These are phyloP conservation scores for Nilaparvata lugens DNA, from an alignment of 1,140 invertebrate species.

Conservation along the genomic window DNA sequence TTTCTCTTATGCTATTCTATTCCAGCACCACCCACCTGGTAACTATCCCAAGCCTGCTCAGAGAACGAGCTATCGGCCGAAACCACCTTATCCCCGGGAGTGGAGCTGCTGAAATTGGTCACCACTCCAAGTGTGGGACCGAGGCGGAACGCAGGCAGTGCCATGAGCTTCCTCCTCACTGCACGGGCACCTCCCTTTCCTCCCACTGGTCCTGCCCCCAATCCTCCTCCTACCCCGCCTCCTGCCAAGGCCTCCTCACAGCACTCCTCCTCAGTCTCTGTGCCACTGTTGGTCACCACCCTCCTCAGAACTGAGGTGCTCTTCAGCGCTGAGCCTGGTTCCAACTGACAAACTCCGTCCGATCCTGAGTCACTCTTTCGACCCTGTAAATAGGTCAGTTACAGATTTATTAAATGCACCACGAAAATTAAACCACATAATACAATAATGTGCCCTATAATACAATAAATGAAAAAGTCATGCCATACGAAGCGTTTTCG, in stretches of 20 bases:
- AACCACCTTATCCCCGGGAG: constrained; percentile 13
- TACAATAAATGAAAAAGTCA: no score
- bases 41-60: constrained; percentile 61
- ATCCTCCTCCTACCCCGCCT: constrained; percentile 10
- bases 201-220: constrained; percentile 6
- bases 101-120: constrained; percentile 26
- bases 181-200: constrained; percentile 13
- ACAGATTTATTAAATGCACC: no score
- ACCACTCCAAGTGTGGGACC: constrained; percentile 40
- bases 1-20: no score
- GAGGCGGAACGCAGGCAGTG: constrained; percentile 40
- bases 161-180: constrained; percentile 25
- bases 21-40: constrained; percentile 51
- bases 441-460: no score
- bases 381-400: constrained; percentile 35
- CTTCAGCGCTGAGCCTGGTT: constrained; percentile 10
- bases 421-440: no score
- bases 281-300: constrained; percentile 26
- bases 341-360: constrained; percentile 34
- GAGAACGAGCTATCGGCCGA: constrained; percentile 68
- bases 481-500: no score
- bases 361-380: constrained; percentile 51
- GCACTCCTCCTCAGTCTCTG: constrained; percentile 36
- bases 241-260: constrained; percentile 16
- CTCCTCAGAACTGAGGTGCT: background rate